These are phyloP conservation scores for Passer montanus DNA, from an alignment of 2,113 vertebrate genomes.

Conservation along the genomic window DNA sequence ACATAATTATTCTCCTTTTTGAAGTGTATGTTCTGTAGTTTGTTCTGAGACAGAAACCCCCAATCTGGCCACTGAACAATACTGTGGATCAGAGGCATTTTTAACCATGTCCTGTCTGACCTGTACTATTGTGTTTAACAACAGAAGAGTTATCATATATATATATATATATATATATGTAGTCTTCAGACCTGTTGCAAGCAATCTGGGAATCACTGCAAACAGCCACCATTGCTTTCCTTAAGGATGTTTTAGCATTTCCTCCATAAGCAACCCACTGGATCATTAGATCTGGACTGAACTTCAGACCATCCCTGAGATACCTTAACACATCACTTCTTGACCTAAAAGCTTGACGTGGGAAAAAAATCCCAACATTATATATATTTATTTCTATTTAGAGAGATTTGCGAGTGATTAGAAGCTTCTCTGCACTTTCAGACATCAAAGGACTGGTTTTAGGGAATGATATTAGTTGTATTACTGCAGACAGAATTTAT, in stretches of 20 bases:
- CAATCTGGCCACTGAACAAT: background rate
- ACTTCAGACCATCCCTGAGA: background rate
- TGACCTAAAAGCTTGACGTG: background rate
- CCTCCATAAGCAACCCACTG: background rate
- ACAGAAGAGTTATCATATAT: background rate
- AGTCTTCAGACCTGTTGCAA: background rate
- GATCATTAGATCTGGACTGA: background rate
- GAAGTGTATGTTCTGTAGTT: background rate
- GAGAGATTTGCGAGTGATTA: background rate
- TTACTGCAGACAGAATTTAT: background rate
- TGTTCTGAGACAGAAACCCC: background rate
- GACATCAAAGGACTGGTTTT: background rate
- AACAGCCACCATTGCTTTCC: background rate
- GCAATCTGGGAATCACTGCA: background rate
- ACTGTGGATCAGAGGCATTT: background rate
- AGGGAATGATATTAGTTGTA: background rate
- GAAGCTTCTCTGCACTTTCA: background rate
- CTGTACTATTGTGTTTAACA: background rate
- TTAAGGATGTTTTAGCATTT: background rate
- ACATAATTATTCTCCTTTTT: background rate
- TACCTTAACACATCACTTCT: background rate
- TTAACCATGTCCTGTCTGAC: background rate
- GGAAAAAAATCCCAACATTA: background rate
- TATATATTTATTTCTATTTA: background rate
- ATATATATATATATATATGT: background rate